phyloP scores from a whole-genome alignment of 2,113 vertebrate species.

The Alethe diademata region DNA sequence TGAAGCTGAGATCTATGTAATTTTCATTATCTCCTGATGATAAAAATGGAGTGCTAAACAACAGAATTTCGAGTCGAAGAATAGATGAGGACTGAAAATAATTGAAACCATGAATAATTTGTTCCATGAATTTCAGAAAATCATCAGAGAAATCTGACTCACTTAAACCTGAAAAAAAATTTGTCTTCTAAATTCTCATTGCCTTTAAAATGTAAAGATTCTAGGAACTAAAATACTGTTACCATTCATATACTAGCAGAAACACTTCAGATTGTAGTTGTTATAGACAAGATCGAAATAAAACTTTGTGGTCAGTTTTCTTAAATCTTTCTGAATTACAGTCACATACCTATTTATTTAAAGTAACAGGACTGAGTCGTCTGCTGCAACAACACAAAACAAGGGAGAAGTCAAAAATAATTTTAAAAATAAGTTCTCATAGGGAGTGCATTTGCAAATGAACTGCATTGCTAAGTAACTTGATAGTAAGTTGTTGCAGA shows the following conservation, averaged over 20 bases:
- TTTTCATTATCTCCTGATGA: neutral
- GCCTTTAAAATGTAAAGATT: neutral
- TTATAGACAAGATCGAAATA: neutral
- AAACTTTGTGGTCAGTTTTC: neutral
- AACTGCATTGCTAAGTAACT: neutral
- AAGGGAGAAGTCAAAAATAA: fast-evolving
- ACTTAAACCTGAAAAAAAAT: neutral
- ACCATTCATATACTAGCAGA: neutral
- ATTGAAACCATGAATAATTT: neutral
- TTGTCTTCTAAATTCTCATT: neutral
- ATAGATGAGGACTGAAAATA: neutral
- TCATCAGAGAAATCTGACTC: neutral
- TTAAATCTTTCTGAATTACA: neutral
- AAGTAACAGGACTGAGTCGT: neutral
- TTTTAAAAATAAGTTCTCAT: fast-evolving
- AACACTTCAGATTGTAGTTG: neutral
- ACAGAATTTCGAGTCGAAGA: neutral
- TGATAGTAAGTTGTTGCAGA: neutral
- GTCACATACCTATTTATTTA: neutral
- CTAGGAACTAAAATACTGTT: neutral
- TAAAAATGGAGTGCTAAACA: neutral
- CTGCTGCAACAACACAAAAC: neutral
- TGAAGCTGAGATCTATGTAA: neutral
- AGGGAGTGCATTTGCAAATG: neutral
- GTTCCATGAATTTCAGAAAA: neutral